These are phyloP conservation scores for Monopterus albus DNA, from an alignment of 2,113 vertebrate species.

Conservation along the genomic window DNA sequence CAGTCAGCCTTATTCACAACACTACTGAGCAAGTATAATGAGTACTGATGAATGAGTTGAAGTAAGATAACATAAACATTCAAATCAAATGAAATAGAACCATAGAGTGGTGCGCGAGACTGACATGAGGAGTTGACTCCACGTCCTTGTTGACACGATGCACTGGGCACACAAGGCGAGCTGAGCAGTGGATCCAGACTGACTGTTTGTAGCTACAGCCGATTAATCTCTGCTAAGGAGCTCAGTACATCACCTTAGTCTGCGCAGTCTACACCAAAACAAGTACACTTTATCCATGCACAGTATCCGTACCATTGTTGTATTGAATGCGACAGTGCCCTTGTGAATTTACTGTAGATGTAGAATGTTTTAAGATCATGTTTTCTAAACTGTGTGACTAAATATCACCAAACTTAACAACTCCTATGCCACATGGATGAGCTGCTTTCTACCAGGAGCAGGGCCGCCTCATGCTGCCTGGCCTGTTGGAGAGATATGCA, in stretches of 20 bases:
- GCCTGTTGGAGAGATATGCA: background rate
- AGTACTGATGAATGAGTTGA: too few species aligned
- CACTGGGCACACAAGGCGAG: too few species aligned
- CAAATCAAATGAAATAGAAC: too few species aligned
- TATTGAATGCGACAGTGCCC: too few species aligned
- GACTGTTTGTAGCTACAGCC: constrained; percentile 17
- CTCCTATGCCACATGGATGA: background rate
- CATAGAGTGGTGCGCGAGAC: too few species aligned
- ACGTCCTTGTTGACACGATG: too few species aligned
- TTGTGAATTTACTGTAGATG: background rate
- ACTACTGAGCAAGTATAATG: too few species aligned
- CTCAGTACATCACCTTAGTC: constrained; percentile 40
- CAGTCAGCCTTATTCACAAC: too few species aligned
- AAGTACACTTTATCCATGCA: constrained; percentile 11
- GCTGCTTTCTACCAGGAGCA: background rate
- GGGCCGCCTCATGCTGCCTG: background rate
- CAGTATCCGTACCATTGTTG: background rate
- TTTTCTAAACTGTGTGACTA: background rate
- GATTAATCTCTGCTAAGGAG: constrained; percentile 54
- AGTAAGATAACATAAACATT: too few species aligned
- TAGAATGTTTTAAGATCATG: background rate
- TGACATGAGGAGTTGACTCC: too few species aligned
- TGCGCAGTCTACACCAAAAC: constrained; percentile 30
- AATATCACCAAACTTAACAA: background rate
- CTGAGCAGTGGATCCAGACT: constrained; percentile 31